Evolutionary conservation across 35 echinoderm and acorn worm genomes (phyloP).

Genomic region (Acanthaster planci): DNA sequence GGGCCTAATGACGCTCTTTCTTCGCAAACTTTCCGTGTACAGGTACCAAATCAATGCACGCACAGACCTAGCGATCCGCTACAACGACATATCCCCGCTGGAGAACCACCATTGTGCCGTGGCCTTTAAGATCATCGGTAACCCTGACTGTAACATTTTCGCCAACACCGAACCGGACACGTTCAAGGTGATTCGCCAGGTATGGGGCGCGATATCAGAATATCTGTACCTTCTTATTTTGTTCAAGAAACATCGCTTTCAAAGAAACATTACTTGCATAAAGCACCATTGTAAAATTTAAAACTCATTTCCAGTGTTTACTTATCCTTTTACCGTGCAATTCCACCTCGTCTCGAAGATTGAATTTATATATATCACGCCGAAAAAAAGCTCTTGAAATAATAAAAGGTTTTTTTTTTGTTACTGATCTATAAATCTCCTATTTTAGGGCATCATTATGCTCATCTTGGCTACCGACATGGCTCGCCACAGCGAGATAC

Average conservation of each 20-base stretch:
- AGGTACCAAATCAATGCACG: slow-evolving; percentile 98
- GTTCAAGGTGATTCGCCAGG: slow-evolving; percentile 72
- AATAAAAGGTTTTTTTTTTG: no score
- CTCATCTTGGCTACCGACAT: slow-evolving; percentile 93
- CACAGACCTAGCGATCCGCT: slow-evolving; percentile 93
- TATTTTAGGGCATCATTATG: slow-evolving; percentile 83
- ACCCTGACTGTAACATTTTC: slow-evolving; percentile 94
- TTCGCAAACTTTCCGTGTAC: neutral
- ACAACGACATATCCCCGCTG: slow-evolving; percentile 89
- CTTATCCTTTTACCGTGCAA: no score
- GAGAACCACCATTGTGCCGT: slow-evolving; percentile 97
- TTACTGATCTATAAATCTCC: neutral
- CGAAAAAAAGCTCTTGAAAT: no score
- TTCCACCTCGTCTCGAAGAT: no score
- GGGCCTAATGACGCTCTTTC: no score
- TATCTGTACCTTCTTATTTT: no score
- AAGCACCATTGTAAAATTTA: no score
- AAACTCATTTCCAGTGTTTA: no score
- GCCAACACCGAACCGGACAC: slow-evolving; percentile 50
- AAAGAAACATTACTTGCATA: no score
- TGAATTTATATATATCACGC: no score
- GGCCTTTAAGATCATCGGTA: slow-evolving; percentile 92
- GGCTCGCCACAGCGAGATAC: slow-evolving; percentile 80
- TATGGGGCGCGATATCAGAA: neutral
- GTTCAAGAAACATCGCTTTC: no score